These are phyloP conservation scores for Dyspetes luteomarginatus DNA, from an alignment of 2,888 invertebrate genomes.

Conservation along the genomic window DNA sequence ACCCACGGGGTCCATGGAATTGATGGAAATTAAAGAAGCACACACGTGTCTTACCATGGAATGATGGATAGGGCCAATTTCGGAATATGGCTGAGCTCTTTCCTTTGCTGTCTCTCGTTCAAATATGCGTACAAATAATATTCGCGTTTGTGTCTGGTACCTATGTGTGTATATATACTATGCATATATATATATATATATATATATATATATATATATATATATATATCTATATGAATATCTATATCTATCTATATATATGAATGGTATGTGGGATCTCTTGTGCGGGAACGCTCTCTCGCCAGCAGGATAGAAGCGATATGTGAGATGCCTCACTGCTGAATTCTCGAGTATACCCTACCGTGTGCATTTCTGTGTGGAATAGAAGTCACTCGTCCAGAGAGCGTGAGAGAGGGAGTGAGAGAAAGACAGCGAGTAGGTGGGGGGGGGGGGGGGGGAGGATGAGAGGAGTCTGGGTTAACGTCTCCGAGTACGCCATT, in stretches of 20 bases:
- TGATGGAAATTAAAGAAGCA: no score
- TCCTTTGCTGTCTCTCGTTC: neutral
- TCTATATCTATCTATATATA: no score
- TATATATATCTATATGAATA: no score
- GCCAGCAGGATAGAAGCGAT: neutral
- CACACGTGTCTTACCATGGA: neutral
- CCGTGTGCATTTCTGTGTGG: constrained; percentile 55
- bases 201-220: no score
- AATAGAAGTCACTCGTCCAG: constrained; percentile 54
- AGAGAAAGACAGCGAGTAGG: no score
- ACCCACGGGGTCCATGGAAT: no score
- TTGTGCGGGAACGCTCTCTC: neutral
- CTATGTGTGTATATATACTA: neutral
- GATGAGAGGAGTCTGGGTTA: constrained; percentile 63
- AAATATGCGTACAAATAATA: neutral
- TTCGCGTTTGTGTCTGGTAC: neutral
- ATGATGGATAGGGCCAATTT: neutral
- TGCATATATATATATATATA: no score
- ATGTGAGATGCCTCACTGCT: neutral
- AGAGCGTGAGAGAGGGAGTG: no score
- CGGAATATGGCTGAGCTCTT: neutral
- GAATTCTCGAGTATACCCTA: constrained; percentile 24
- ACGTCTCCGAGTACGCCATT: constrained; percentile 70
- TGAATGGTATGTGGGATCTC: neutral
- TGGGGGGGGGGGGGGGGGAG: no score